Conservation (phyloP, 2,888 invertebrate genomes). For the Dasypolia templi region DNA sequence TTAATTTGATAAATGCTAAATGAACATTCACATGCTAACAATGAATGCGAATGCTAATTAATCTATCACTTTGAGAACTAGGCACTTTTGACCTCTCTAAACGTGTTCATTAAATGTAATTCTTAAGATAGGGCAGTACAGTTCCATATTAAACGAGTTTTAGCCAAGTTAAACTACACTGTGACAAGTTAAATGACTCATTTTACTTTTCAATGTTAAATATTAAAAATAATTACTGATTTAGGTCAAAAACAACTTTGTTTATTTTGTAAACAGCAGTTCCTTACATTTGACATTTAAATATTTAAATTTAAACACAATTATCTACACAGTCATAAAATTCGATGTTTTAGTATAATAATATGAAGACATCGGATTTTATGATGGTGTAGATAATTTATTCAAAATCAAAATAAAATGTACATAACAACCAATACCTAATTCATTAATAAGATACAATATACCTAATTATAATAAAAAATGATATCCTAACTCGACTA, state of each 20-base stretch:
- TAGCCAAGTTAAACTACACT: conserved; percentile 40
- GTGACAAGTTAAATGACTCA: conserved; percentile 17
- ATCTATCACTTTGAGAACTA: conserved; percentile 50
- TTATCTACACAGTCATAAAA: too few species aligned
- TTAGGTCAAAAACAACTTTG: conserved; percentile 29
- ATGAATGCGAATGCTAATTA: too few species aligned
- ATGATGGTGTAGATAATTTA: too few species aligned
- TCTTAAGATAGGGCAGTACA: conserved; percentile 31
- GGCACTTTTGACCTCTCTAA: conserved; percentile 61
- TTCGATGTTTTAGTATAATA: too few species aligned
- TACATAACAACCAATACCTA: too few species aligned
- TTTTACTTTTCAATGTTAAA: conserved; percentile 46
- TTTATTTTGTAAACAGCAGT: conserved; percentile 6
- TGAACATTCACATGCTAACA: too few species aligned
- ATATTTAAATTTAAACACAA: neutral
- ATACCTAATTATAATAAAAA: too few species aligned
- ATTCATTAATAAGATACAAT: too few species aligned
- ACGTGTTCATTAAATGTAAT: conserved; percentile 49
- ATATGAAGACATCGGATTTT: too few species aligned
- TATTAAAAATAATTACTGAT: conserved; percentile 10
- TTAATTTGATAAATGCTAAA: too few species aligned
- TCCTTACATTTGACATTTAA: conserved; percentile 4
- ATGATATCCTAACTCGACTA: too few species aligned
- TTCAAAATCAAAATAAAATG: too few species aligned
- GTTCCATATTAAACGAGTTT: conserved; percentile 34